phyloP scores from a whole-genome alignment of 2,888 invertebrate genomes.

The Metacarcinus magister region DNA sequence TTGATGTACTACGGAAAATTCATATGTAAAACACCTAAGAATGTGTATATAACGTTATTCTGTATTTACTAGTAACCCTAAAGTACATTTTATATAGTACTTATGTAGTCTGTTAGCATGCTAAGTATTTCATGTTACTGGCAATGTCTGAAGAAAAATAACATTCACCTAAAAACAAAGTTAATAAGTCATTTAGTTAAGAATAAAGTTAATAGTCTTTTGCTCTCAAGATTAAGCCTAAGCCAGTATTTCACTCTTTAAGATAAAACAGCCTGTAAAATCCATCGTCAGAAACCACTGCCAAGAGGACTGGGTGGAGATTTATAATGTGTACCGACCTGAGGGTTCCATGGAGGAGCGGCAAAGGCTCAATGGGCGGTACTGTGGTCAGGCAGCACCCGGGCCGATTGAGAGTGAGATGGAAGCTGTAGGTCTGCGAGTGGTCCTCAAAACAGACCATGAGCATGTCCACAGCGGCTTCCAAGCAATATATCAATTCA shows the following conservation, averaged over 20 bases:
- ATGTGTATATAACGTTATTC: too few relatives aligned
- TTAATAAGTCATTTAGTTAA: neutral
- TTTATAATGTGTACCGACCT: slow-evolving; percentile 92
- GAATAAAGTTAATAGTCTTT: neutral
- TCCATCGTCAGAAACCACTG: slow-evolving; percentile 87
- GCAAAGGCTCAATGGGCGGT: slow-evolving; percentile 94
- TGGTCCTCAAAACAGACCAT: slow-evolving; percentile 94
- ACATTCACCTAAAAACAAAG: neutral
- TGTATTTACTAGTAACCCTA: neutral
- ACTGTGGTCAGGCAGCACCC: slow-evolving; percentile 95
- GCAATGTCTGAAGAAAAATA: neutral
- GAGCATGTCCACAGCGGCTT: slow-evolving; percentile 97
- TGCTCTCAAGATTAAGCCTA: neutral
- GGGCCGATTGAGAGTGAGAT: slow-evolving; percentile 97
- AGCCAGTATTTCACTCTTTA: neutral
- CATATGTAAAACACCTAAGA: neutral
- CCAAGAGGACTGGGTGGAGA: slow-evolving; percentile 97
- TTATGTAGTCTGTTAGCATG: neutral
- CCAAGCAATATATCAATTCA: slow-evolving; percentile 96
- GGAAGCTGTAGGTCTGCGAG: slow-evolving; percentile 93
- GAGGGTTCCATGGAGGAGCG: slow-evolving; percentile 88
- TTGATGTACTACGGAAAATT: neutral
- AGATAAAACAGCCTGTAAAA: slow-evolving; percentile 43
- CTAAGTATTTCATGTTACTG: too few relatives aligned
- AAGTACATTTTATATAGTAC: neutral